phyloP scores from a whole-genome alignment of 2,888 invertebrate species.

The Tiliacea citrago region DNA sequence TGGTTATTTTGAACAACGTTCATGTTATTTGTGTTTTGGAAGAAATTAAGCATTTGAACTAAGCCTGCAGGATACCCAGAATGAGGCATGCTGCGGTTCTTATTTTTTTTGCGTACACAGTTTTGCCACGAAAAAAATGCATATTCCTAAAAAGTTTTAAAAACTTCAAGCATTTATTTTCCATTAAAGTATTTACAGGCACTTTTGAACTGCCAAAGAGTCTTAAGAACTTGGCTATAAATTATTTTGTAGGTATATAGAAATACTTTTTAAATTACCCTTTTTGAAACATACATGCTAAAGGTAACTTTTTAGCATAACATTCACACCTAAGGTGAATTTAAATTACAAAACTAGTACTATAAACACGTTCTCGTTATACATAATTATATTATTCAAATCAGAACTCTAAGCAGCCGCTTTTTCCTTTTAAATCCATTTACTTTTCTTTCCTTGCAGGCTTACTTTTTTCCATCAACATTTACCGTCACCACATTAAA shows the following conservation, averaged over 20 bases:
- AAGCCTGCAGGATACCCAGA: neutral
- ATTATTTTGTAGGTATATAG: neutral
- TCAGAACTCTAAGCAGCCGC: conserved; percentile 2
- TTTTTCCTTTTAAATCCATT: conserved; percentile 27
- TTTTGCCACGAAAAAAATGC: neutral
- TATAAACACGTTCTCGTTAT: neutral
- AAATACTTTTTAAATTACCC: neutral
- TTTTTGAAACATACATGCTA: neutral
- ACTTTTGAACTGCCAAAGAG: neutral
- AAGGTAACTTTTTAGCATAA: neutral
- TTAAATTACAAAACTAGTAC: conserved; percentile 14
- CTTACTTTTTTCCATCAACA: conserved; percentile 36
- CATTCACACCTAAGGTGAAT: neutral
- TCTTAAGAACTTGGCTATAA: neutral
- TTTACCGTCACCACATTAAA: conserved; percentile 55
- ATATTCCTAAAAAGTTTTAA: neutral
- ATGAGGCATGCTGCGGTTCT: no score
- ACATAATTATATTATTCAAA: conserved; percentile 42
- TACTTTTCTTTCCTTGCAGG: conserved; percentile 30
- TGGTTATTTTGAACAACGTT: neutral
- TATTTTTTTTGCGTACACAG: neutral
- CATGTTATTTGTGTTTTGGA: conserved; percentile 1
- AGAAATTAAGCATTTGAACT: neutral
- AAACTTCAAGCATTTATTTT: neutral
- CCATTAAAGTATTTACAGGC: neutral